These are phyloP conservation scores for Drosophila barbarae DNA, from an alignment of 2,888 invertebrate species.

Conservation along the genomic window DNA sequence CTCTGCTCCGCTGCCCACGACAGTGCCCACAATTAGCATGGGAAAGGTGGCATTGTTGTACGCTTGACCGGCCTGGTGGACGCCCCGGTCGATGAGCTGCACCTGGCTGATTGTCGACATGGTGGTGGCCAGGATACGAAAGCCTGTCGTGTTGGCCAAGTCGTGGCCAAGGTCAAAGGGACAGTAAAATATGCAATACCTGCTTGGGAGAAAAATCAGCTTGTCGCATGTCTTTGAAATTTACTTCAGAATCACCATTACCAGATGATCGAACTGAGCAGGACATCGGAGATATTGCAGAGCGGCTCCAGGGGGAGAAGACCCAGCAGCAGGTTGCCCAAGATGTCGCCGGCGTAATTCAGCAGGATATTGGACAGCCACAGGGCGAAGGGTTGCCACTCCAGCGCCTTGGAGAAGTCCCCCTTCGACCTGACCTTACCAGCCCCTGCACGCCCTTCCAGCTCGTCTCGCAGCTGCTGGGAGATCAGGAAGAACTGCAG, in stretches of 20 bases:
- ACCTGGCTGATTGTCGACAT: constrained; percentile 54
- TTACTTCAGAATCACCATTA: constrained; percentile 3
- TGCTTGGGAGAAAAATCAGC: not conserved
- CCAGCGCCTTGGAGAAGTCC: constrained; percentile 6
- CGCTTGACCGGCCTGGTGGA: constrained; percentile 41
- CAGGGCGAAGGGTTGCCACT: constrained; percentile 53
- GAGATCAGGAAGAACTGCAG: constrained; percentile 56
- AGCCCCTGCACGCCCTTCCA: constrained; percentile 20
- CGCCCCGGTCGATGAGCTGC: constrained; percentile 54
- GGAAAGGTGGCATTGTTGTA: constrained; percentile 55
- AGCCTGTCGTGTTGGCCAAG: constrained; percentile 34
- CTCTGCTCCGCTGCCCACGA: constrained; percentile 63
- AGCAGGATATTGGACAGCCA: constrained; percentile 57
- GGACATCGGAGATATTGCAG: constrained; percentile 48
- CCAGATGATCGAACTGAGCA: constrained; percentile 52
- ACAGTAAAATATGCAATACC: constrained; percentile 60
- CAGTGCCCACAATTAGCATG: constrained; percentile 58
- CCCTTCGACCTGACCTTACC: not conserved
- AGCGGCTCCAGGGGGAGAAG: constrained; percentile 56
- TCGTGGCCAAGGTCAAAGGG: constrained; percentile 48
- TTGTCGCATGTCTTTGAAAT: not conserved
- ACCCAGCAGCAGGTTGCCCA: constrained; percentile 57
- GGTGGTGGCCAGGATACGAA: constrained; percentile 48
- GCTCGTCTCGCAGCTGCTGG: constrained; percentile 58
- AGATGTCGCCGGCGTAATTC: constrained; percentile 58